These are phyloP conservation scores for Thinocorus orbignyianus DNA, from an alignment of 2,113 vertebrate genomes.

Conservation along the genomic window DNA sequence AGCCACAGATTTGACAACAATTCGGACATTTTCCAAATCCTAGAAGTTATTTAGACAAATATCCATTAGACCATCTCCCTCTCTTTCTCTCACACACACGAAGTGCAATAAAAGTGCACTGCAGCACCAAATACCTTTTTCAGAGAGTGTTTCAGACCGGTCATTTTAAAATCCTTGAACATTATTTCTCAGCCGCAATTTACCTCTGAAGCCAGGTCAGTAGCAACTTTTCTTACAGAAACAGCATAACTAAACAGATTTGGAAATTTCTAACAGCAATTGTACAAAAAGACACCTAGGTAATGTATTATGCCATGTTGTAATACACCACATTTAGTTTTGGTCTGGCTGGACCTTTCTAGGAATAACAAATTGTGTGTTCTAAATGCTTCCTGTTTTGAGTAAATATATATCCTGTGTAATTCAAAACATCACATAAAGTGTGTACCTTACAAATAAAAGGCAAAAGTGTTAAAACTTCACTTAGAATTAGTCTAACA, in stretches of 20 bases:
- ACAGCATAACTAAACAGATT: background rate
- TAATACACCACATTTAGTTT: background rate
- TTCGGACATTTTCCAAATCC: background rate
- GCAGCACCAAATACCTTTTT: background rate
- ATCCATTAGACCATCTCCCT: background rate
- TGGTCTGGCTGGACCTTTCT: background rate
- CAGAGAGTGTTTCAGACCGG: background rate
- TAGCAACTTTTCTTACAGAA: background rate
- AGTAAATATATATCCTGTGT: background rate
- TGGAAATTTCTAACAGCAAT: background rate
- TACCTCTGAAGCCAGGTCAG: background rate
- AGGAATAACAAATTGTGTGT: background rate
- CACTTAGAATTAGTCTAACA: background rate
- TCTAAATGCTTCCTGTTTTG: background rate
- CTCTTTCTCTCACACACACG: background rate
- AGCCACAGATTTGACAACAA: background rate
- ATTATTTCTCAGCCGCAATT: background rate
- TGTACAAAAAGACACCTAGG: background rate
- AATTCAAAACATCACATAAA: background rate
- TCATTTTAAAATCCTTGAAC: background rate
- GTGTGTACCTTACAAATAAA: background rate
- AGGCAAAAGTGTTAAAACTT: background rate
- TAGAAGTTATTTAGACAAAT: background rate
- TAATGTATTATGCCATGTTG: rapidly evolving
- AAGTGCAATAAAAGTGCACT: background rate